Conservation (phyloP, 2,113 vertebrate genomes). For the Paradoxurus hermaphroditus region DNA sequence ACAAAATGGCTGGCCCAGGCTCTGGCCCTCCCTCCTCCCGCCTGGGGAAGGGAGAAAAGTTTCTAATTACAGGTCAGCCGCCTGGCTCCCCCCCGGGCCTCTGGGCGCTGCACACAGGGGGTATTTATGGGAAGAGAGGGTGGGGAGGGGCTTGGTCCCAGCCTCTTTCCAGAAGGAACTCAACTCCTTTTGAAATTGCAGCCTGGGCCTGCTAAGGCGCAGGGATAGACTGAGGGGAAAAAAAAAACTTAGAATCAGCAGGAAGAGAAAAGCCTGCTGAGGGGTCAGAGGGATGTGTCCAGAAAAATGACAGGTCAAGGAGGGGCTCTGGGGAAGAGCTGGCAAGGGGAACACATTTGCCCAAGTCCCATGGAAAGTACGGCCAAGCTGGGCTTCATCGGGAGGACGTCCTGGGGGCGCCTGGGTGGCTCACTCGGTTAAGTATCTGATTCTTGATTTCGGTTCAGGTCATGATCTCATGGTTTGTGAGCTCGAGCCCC, state of each 20-base stretch:
- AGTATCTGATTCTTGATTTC: too few species aligned
- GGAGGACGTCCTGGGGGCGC: neutral
- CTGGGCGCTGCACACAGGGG: constrained; percentile 69
- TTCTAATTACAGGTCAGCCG: constrained; percentile 88
- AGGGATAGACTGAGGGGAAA: neutral
- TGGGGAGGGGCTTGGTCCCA: constrained; percentile 38
- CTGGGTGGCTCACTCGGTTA: too few species aligned
- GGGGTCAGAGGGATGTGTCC: neutral
- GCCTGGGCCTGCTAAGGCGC: constrained; percentile 22
- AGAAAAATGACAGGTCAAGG: neutral
- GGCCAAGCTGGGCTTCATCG: neutral
- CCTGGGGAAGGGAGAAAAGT: constrained; percentile 80
- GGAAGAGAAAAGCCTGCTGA: neutral
- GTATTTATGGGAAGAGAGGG: constrained; percentile 61
- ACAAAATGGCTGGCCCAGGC: constrained; percentile 83
- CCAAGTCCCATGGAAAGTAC: neutral
- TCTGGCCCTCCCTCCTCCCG: constrained; percentile 69
- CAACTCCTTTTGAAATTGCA: constrained; percentile 64
- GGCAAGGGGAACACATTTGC: neutral
- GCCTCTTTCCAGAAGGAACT: constrained; percentile 56
- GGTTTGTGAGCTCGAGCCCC: too few species aligned
- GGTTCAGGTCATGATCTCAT: too few species aligned
- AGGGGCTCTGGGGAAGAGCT: neutral
- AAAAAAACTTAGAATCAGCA: neutral
- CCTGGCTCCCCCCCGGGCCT: constrained; percentile 48